phyloP scores from a whole-genome alignment of 2,888 invertebrate species.

The Lordiphosa fenestrarum region DNA sequence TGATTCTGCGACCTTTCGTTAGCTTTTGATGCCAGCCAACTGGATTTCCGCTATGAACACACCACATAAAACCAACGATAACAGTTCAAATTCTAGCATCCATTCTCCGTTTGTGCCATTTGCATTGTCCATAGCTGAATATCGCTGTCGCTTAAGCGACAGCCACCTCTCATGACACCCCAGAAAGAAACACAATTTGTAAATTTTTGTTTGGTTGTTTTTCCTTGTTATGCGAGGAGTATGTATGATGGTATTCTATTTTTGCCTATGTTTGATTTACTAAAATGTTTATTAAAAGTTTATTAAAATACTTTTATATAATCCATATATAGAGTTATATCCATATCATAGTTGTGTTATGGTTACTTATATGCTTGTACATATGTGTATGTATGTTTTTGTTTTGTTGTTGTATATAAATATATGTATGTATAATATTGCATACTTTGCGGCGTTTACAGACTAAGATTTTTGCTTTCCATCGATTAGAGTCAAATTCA shows the following conservation, averaged over 20 bases:
- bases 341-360: slow-evolving; percentile 8
- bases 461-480: slow-evolving; percentile 46
- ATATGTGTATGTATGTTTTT: slow-evolving; percentile 28
- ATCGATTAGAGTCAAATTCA: slow-evolving; percentile 63
- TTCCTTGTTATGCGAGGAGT: not conserved
- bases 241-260: slow-evolving; percentile 5
- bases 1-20: too few species aligned
- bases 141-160: not conserved
- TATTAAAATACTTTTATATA: slow-evolving; percentile 71
- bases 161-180: not conserved
- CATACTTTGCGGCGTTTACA: slow-evolving; percentile 71
- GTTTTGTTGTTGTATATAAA: slow-evolving; percentile 24
- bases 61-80: too few species aligned
- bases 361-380: slow-evolving; percentile 13
- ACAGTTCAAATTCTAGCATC: too few species aligned
- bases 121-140: slow-evolving; percentile 36
- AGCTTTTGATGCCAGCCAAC: too few species aligned
- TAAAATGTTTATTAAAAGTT: slow-evolving; percentile 73
- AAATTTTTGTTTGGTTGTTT: slow-evolving; percentile 1
- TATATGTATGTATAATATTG: slow-evolving; percentile 64
- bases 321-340: slow-evolving; percentile 52
- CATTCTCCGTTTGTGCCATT: slow-evolving; percentile 20
- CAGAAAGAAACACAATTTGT: slow-evolving; percentile 29
- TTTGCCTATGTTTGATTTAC: slow-evolving; percentile 51
- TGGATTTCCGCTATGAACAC: too few species aligned